Base-by-base conservation (phyloP, 2,797 vertebrate species). In the Taenioides sp. region DNA sequence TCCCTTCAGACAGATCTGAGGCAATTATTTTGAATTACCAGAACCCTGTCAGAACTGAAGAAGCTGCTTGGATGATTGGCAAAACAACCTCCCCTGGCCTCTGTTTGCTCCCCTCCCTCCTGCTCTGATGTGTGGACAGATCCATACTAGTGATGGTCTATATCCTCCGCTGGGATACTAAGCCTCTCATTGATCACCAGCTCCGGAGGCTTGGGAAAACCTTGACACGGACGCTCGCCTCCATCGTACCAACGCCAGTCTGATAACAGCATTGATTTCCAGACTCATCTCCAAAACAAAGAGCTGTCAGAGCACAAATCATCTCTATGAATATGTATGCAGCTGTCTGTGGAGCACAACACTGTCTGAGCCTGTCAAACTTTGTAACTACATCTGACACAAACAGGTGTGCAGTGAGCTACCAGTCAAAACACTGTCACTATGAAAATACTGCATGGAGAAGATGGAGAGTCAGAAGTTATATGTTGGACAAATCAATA, bases 311-410 rank as follows among this genome's bases (percentile, higher is more conserved):
- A 86, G 84, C 81, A 88, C 34, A 88, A 86, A 88, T 80, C 12
- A 77, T 47, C 27, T 62, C 74, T 72, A 87, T 92, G 82, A 91
- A 89, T 92, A 92, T 91, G 87, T 84, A 85, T 87, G 70, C 0
- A 0, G 27, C 22, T 40, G 31, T 76, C 75, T 73, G 9, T 73
- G 27, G 7, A 60, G 58, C 82, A 72, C 69, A 77, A 77, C 73
- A 58, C 65, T 74, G 82, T 87, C 78, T 80, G 74, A 84, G 80
- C 43, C 76, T 83, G 75, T 80, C 78, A 78, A 57, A 58, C 0
- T 37, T 73, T 20, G 68, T 65, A 73, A 63, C 31, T 22, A 4
- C 43, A 47, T 34, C 59, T 59, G 59, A 18, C 27, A 31, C 17
- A 7, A 6, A 31, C 43, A 60, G 58, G 11, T 10, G 65, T 43